These are phyloP conservation scores for Psittacula echo DNA, from an alignment of 2,797 vertebrate genomes.

Conservation along the genomic window DNA sequence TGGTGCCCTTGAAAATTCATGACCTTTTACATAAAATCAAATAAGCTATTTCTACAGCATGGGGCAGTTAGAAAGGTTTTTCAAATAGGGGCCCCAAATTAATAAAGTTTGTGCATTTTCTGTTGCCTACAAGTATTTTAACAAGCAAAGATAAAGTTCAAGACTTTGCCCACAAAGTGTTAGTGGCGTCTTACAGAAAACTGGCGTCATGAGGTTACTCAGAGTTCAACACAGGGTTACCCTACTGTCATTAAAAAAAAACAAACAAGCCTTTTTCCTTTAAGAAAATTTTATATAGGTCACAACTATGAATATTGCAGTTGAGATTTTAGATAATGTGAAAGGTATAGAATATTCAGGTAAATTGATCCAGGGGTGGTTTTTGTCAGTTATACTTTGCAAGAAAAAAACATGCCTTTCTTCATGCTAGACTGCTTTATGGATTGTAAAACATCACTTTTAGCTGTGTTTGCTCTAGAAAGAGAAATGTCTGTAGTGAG, in stretches of 20 bases:
- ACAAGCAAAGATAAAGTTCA: slow-evolving; percentile 59
- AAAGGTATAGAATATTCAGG: background rate
- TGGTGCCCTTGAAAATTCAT: slow-evolving; percentile 38
- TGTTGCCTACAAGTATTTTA: slow-evolving; percentile 59
- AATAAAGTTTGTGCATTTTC: slow-evolving; percentile 47
- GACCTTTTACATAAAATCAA: slow-evolving; percentile 44
- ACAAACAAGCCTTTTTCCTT: background rate
- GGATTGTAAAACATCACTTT: background rate
- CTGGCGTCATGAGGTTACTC: background rate
- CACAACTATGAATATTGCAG: background rate
- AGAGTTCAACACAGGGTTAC: background rate
- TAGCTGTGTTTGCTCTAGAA: background rate
- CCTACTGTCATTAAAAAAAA: background rate
- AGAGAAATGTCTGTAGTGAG: background rate
- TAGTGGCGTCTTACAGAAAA: slow-evolving; percentile 11
- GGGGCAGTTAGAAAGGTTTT: slow-evolving; percentile 12
- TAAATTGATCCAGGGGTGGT: background rate
- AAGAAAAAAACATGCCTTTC: background rate
- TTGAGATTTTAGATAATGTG: background rate
- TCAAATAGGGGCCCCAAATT: slow-evolving; percentile 2
- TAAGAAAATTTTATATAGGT: background rate
- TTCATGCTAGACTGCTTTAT: background rate
- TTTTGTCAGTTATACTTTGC: background rate
- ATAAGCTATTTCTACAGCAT: slow-evolving; percentile 1
- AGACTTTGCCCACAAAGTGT: slow-evolving; percentile 8